Evolutionary conservation across 2,888 invertebrate genomes (phyloP), one percentile per base, ranked within the genome.

Genomic region (Imbricaverruca yamaguchii): DNA sequence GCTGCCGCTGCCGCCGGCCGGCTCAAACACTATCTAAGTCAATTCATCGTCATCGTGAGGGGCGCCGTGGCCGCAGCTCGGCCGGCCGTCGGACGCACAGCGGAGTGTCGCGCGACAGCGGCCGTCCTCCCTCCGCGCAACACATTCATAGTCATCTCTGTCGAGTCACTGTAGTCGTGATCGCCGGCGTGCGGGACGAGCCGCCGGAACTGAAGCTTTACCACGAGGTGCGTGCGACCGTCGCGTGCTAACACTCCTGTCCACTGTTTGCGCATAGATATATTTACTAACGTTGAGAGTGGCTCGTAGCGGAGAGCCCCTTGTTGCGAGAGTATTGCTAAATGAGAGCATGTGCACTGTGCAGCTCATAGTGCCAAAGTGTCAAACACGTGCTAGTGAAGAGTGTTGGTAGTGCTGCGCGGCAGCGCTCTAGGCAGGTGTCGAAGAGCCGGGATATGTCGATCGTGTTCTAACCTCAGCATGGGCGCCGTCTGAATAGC

Each of bases 131-230:
- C 15, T n/a, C 65, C 9, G 65, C 1, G 65, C 10, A 8, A 18
- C 23, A 65, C 65, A n/a, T n/a, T 69, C 69, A 69, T 69, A 69
- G 69, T 69, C 69, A 69, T 69, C 69, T 13, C 39, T 9, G 15
- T 25, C 39, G 69, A 25, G 69, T 69, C 39, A 39, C 13, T 7
- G 39, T 15, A n/a, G 13, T 21, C 15, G 69, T 39, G 7, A 11
- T 61, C 13, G 15, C 39, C 39, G 13, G 1, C 13, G 10, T 6
- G 8, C 39, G 10, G 69, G 39, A 39, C 39, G 39, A 25, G 69
- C 69, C 13, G 39, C 69, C 69, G 39, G 69, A 69, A 15, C 25
- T 15, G 69, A 69, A 69, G 69, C 69, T 69, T 69, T 69, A 69
- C 69, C n/a, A n/a, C n/a, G n/a, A n/a, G 15, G 21, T 25, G 39